Base-by-base conservation (phyloP, 2,888 invertebrate species). In the Cheiracanthium punctorium region DNA sequence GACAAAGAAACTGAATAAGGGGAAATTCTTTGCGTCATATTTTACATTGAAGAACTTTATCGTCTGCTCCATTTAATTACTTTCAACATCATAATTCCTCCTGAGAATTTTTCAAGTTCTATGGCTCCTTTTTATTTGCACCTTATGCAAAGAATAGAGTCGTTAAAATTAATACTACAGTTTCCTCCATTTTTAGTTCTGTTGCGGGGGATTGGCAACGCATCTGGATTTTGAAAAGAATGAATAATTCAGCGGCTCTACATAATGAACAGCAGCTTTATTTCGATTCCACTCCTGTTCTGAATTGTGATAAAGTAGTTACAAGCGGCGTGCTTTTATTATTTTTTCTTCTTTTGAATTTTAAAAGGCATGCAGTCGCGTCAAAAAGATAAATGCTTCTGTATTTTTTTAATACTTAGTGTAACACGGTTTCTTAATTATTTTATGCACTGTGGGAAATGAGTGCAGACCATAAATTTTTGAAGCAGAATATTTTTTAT, bases 41-140 rank as follows among this genome's bases (percentile, higher is more conserved):
- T 58, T 58, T 58, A 58, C 24, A 5, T 58, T 5, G 20, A 2
- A 58, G 12, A 24, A 58, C 24, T 58, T 58, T 58, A 58, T 58
- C 58, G 58, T 58, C 58, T 58, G 58, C 58, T 58, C 58, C 1
- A 24, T 58, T 58, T 58, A 58, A 58, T 58, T 58, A 24, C 20
- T 58, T 58, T 24, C 12, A 24, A 58, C 58, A 24, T 58, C 58
- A 24, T 20, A 2, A 58, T 58, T 58, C 24, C 58, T 58, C 58
- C 24, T 24, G 58, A 58, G 58, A 58, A 58, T 58, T 58, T 20
- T 24, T 48, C 24, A 58, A 58, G 14, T 58, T 24, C 24, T 24
- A 24, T 17, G 7, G 20, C 12, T 48, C 17, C 14, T 58, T 58
- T 58, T 24, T 58, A 24, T 58, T 58, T 58, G 4, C 24, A 5